Evolutionary conservation across 37 sponge, comb jelly and placozoan genomes (phyloP), one percentile per base, ranked within the genome.

Genomic region (Haliclona indistincta): DNA sequence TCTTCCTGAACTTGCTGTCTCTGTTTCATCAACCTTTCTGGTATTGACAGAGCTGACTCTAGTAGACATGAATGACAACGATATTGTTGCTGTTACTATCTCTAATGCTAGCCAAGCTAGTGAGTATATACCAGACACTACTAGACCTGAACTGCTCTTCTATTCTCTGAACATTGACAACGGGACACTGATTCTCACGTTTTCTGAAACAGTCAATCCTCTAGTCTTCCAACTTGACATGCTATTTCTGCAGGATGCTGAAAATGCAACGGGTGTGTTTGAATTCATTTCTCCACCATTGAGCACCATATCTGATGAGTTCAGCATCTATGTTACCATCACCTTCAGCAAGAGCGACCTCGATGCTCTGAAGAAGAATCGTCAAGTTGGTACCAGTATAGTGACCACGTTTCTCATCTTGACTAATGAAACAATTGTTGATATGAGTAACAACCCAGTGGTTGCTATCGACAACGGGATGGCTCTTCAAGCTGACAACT

Each of bases 191-290:
- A 68, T 73, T 17, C 29, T 95, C 23, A 88, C 80, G 20, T 95
- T 95, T 56, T 79, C 89, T 25, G 96, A 95, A 51, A 95, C 96
- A 22, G 89, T 95, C n/a, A 67, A 84, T 26, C 73, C 77, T 8
- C 55, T 71, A 1, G 79, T 83, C 25, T 52, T 95, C 11, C 40
- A 63, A 2, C 52, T 95, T 2, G 7, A 35, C 0, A 67, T 77
- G 28, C 56, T 91, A 4, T 11, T 68, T 2, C 61, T 95, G 29
- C 96, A 95, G 53, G 81, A 77, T 67, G 54, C 63, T 17, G 40
- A 38, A 5, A 26, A 40, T 32, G 63, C 67, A 1, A 77, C 64
- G 26, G 74, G 76, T 36, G 51, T 61, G 17, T 90, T 85, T 44
- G 49, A 25, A 3, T 81, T 84, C 62, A 28, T 36, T 23, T 17